Percentiles rank a stretch among this genome's conserved stretches.
These are phyloP conservation scores for Mesitornis unicolor DNA, from an alignment of 2,113 vertebrate genomes.

Conservation along the genomic window DNA sequence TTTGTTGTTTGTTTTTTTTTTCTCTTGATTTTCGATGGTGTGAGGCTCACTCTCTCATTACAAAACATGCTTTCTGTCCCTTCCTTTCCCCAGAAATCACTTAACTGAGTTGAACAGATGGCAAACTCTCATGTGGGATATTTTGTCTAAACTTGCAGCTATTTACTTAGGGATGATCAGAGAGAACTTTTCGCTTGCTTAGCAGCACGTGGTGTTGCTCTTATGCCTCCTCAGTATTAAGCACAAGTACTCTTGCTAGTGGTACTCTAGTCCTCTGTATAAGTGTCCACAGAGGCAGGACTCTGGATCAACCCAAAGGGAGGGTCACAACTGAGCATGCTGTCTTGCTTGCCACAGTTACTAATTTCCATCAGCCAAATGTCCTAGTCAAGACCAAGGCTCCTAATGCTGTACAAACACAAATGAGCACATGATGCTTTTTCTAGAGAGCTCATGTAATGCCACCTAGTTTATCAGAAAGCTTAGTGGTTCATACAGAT, in stretches of 20 bases:
- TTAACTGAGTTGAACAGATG: not conserved
- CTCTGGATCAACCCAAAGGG: not conserved
- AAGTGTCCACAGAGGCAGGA: not conserved
- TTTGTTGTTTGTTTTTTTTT: not conserved
- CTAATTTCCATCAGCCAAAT: not conserved
- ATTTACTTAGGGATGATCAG: not conserved
- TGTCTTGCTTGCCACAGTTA: accelerated
- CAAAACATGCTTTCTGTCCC: not conserved
- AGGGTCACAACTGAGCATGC: not conserved
- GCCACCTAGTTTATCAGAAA: not conserved
- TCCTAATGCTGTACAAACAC: not conserved
- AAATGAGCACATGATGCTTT: not conserved
- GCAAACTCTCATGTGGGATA: not conserved
- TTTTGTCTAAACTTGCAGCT: conserved; percentile 16
- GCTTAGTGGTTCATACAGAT: not conserved
- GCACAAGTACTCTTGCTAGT: not conserved
- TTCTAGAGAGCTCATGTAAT: not conserved
- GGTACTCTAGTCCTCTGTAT: not conserved
- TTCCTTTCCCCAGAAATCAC: not conserved
- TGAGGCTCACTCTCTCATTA: not conserved
- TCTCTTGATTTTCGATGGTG: not conserved
- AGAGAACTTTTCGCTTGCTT: not conserved
- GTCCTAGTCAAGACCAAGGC: not conserved
- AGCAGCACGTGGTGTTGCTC: not conserved
- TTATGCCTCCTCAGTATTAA: not conserved